Conservation (phyloP, 2,888 invertebrate species). For the Apamea sordens region DNA sequence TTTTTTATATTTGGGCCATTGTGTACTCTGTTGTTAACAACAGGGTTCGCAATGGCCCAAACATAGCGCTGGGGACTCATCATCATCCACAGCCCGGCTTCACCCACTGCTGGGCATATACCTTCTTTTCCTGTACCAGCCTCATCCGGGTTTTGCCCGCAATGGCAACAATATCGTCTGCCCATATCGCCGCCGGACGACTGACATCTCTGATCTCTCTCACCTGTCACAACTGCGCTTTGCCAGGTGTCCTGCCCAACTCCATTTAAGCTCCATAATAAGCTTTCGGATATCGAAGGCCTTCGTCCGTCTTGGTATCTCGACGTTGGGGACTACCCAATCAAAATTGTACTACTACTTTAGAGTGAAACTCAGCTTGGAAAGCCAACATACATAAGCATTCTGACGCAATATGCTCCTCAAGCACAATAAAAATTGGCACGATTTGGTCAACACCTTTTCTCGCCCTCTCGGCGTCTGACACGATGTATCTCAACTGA, state of each 20-base stretch:
- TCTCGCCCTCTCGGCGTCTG: constrained; percentile 24
- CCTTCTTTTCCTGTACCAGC: neutral
- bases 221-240: neutral
- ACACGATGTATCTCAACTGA: constrained; percentile 36
- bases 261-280: neutral
- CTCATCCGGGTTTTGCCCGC: neutral
- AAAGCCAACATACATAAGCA: neutral
- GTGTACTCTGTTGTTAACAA: too few species aligned
- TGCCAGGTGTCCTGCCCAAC: neutral
- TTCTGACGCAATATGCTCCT: neutral
- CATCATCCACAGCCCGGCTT: neutral
- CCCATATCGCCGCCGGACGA: neutral
- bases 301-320: neutral
- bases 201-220: neutral
- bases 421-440: neutral
- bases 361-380: neutral
- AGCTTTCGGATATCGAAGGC: neutral
- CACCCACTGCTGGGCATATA: neutral
- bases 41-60: neutral
- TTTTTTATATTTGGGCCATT: too few species aligned
- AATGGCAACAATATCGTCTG: neutral
- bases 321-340: neutral
- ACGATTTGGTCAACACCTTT: neutral
- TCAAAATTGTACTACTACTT: neutral
- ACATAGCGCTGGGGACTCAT: neutral